phyloP scores from a whole-genome alignment of 2,113 vertebrate genomes.

The Antennarius striatus region DNA sequence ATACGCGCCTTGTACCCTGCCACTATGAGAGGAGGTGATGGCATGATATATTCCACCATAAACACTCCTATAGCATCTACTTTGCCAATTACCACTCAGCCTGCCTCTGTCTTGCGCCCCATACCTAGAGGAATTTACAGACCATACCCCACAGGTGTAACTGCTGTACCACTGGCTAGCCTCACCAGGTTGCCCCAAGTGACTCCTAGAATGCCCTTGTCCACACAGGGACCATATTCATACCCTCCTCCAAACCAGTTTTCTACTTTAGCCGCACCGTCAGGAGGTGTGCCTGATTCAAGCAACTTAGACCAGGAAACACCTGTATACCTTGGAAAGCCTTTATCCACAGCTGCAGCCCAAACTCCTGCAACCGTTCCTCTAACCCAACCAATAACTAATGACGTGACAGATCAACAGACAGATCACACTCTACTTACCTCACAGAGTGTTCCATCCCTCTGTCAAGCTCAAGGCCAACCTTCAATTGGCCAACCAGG shows the following conservation, averaged over 20 bases:
- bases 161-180: conserved; percentile 90
- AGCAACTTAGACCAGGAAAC: conserved; percentile 80
- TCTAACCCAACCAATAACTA: conserved; percentile 49
- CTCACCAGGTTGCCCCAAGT: conserved; percentile 89
- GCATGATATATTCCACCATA: conserved; percentile 99
- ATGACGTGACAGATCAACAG: conserved; percentile 63
- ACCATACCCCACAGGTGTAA: conserved; percentile 84
- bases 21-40: conserved; percentile 90
- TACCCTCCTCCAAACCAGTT: conserved; percentile 83
- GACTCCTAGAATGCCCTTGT: conserved; percentile 86
- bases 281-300: conserved; percentile 57
- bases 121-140: conserved; percentile 90
- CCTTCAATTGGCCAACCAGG: conserved; percentile 48
- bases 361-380: conserved; percentile 57
- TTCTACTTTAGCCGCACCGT: conserved; percentile 68
- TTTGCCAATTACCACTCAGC: conserved; percentile 98
- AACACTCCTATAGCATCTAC: conserved; percentile 97
- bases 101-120: conserved; percentile 86
- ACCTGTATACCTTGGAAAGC: conserved; percentile 91
- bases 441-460: conserved; percentile 47
- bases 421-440: conserved; percentile 65
- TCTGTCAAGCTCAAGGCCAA: conserved; percentile 63
- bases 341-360: conserved; percentile 63
- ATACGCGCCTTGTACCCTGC: conserved; percentile 90
- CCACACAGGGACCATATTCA: conserved; percentile 84